These are phyloP conservation scores for Drosophila macrospina DNA, from an alignment of 2,888 invertebrate species.

Conservation along the genomic window DNA sequence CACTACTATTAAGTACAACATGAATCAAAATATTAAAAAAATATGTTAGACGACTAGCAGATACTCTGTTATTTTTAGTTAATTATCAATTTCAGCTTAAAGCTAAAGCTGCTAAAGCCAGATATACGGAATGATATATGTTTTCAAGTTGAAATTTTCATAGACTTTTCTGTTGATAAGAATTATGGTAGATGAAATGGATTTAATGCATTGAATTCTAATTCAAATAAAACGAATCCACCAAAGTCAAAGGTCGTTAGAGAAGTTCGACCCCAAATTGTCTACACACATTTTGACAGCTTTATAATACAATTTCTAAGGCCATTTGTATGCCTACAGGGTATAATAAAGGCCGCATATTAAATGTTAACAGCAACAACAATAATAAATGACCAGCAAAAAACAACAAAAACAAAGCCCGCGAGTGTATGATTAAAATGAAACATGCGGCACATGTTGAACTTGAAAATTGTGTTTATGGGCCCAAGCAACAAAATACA, in stretches of 20 bases:
- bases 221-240: neutral
- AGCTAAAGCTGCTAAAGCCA: neutral
- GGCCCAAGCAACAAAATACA: constrained; percentile 14
- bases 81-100: neutral
- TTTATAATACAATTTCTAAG: constrained; percentile 1
- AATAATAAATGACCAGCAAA: constrained; percentile 35
- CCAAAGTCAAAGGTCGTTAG: neutral
- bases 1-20: neutral
- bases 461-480: constrained; percentile 57
- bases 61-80: constrained; percentile 4
- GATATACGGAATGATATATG: too few relatives aligned
- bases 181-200: too few relatives aligned
- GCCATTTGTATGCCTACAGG: constrained; percentile 9
- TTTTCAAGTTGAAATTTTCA: too few relatives aligned
- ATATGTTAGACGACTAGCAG: neutral
- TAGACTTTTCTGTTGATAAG: too few relatives aligned
- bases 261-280: neutral
- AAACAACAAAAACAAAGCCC: constrained; percentile 22
- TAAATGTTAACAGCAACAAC: constrained; percentile 37
- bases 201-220: neutral
- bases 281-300: neutral
- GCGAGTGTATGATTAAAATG: constrained; percentile 58
- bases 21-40: neutral
- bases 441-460: constrained; percentile 57
- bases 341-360: constrained; percentile 44